Conservation (phyloP, 2,797 vertebrate genomes). For the Percopsis omiscomaycus region DNA sequence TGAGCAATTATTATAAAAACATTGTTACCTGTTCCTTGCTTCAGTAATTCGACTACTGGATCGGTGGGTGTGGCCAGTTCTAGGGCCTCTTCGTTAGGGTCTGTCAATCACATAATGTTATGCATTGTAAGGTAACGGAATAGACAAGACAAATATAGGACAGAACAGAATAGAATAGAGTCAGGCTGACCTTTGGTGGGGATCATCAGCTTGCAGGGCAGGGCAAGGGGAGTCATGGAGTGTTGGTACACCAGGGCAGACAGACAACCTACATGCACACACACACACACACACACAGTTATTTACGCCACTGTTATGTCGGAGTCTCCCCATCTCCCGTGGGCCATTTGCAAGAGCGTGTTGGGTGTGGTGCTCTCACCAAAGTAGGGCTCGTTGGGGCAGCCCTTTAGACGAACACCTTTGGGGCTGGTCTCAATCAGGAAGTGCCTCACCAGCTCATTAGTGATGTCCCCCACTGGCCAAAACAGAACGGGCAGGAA, state of each 20-base stretch:
- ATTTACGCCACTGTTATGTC: neutral
- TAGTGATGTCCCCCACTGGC: constrained; percentile 83
- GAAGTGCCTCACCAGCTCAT: constrained; percentile 95
- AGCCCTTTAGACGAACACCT: constrained; percentile 96
- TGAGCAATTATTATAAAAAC: neutral
- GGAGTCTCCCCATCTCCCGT: too few species aligned
- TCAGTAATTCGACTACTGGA: constrained; percentile 86
- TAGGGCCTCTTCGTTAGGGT: constrained; percentile 92
- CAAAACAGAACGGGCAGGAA: neutral
- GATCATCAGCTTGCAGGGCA: constrained; percentile 97
- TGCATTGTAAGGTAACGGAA: neutral
- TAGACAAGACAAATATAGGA: neutral
- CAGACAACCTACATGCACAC: constrained; percentile 82
- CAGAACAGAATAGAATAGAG: neutral
- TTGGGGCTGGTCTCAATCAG: constrained; percentile 94
- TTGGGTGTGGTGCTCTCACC: constrained; percentile 63
- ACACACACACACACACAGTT: constrained; percentile 24
- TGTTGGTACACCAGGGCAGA: constrained; percentile 97
- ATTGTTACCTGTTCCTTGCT: constrained; percentile 88
- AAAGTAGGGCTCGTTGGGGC: constrained; percentile 94
- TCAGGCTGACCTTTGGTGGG: constrained; percentile 87
- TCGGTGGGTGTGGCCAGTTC: constrained; percentile 82
- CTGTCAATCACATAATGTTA: constrained; percentile 61
- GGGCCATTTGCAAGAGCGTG: neutral
- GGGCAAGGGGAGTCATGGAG: constrained; percentile 93